Conservation (phyloP, 2,888 invertebrate species). For the Choreutis nemorana region DNA sequence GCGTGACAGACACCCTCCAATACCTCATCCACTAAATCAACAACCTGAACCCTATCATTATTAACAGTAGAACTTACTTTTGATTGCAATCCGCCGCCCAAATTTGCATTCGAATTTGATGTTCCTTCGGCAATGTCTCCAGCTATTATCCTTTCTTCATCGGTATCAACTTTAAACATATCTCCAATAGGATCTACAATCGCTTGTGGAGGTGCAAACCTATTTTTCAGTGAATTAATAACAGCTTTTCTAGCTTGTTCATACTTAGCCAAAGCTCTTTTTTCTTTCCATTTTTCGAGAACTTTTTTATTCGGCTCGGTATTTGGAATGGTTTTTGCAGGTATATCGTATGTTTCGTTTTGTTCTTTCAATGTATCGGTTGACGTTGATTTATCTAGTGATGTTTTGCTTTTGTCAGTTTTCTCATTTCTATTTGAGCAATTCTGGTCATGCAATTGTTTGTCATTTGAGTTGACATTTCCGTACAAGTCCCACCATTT, state of each 20-base stretch:
- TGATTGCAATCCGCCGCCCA: slow-evolving; percentile 15
- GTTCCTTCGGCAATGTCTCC: slow-evolving; percentile 51
- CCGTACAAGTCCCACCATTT: slow-evolving; percentile 42
- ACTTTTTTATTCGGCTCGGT: slow-evolving; percentile 32
- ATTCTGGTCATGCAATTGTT: slow-evolving; percentile 14
- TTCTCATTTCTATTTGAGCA: slow-evolving; percentile 11
- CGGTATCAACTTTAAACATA: slow-evolving; percentile 28
- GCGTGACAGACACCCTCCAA: slow-evolving; percentile 48
- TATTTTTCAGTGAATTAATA: slow-evolving; percentile 54
- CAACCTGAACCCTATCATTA: slow-evolving; percentile 27
- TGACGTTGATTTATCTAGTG: slow-evolving; percentile 24
- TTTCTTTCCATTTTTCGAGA: slow-evolving; percentile 47
- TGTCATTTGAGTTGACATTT: background rate
- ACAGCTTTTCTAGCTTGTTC: slow-evolving; percentile 44
- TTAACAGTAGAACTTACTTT: slow-evolving; percentile 20
- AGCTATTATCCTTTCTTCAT: too few species aligned
- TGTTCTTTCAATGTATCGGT: slow-evolving; percentile 18
- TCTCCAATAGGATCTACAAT: slow-evolving; percentile 19
- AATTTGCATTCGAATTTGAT: slow-evolving; percentile 53
- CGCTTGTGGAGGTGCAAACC: too few species aligned
- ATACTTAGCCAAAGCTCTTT: slow-evolving; percentile 35
- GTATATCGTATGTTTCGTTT: slow-evolving; percentile 18
- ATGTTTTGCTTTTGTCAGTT: slow-evolving; percentile 10
- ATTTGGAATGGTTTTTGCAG: slow-evolving; percentile 12
- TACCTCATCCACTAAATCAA: slow-evolving; percentile 11